Conservation (phyloP, 2,113 vertebrate genomes). For the Oreochromis tanganicae region DNA sequence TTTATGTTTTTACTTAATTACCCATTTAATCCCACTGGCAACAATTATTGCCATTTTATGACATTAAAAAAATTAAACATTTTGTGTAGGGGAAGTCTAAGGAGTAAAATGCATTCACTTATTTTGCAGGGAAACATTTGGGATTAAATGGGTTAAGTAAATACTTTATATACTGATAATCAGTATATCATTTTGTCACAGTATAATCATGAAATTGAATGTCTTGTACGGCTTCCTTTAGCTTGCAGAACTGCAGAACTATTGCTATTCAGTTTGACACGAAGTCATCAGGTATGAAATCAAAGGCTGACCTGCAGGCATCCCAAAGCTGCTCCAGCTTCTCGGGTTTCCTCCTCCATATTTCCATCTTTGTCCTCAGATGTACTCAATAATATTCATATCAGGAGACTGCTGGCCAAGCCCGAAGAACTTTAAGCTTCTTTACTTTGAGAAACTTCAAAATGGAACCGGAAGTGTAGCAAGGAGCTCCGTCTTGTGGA, state of each 20-base stretch:
- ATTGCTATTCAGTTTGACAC: neutral
- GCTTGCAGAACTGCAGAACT: neutral
- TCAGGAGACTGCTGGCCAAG: neutral
- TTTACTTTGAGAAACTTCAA: neutral
- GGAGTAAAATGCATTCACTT: neutral
- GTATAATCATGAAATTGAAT: neutral
- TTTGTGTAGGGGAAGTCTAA: neutral
- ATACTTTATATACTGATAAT: neutral
- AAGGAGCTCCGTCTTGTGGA: neutral
- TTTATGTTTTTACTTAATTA: neutral
- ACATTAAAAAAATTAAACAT: neutral
- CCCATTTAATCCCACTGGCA: neutral
- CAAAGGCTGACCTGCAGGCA: neutral
- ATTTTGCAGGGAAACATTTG: neutral
- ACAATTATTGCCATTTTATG: neutral
- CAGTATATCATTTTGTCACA: neutral
- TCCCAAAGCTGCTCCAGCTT: neutral
- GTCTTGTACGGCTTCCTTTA: neutral
- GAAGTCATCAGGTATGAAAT: accelerated
- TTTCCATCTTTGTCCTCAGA: neutral
- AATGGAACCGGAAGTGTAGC: neutral
- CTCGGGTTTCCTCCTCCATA: neutral
- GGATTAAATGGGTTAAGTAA: neutral
- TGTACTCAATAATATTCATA: neutral
- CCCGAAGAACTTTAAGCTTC: neutral